phyloP scores from a whole-genome alignment of 2,888 invertebrate species.

The Ectemnius continuus region DNA sequence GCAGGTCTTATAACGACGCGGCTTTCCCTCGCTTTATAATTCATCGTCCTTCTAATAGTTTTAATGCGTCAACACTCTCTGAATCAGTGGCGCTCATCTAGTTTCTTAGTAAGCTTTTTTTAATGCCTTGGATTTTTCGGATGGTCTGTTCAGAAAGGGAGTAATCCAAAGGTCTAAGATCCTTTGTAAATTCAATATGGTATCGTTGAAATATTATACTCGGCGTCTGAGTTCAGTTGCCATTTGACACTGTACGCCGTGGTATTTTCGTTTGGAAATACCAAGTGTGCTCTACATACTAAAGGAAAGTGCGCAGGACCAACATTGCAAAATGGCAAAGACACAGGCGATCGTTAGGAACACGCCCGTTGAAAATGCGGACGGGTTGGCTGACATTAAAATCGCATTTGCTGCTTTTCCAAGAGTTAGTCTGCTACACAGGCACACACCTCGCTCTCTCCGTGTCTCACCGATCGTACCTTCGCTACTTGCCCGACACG shows the following conservation, averaged over 20 bases:
- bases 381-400: slow-evolving; percentile 55
- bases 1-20: slow-evolving; percentile 28
- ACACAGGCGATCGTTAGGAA: slow-evolving; percentile 47
- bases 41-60: slow-evolving; percentile 25
- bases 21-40: slow-evolving; percentile 23
- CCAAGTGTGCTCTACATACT: too few relatives aligned
- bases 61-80: slow-evolving; percentile 36
- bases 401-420: slow-evolving; percentile 60
- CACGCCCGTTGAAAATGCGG: slow-evolving; percentile 46
- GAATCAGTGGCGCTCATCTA: not conserved
- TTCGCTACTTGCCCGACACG: not conserved
- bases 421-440: slow-evolving; percentile 24
- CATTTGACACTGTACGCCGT: too few relatives aligned
- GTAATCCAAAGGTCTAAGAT: too few relatives aligned
- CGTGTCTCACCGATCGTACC: too few relatives aligned
- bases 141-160: too few relatives aligned
- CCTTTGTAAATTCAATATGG: too few relatives aligned
- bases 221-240: too few relatives aligned
- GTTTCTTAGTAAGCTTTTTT: too few relatives aligned
- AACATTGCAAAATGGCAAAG: slow-evolving; percentile 41
- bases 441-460: not conserved
- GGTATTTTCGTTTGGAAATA: too few relatives aligned
- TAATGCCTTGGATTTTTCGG: too few relatives aligned
- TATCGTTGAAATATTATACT: too few relatives aligned
- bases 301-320: slow-evolving; percentile 14